Base-by-base conservation (phyloP, 2,888 invertebrate species). In the Bimastos eiseni region DNA sequence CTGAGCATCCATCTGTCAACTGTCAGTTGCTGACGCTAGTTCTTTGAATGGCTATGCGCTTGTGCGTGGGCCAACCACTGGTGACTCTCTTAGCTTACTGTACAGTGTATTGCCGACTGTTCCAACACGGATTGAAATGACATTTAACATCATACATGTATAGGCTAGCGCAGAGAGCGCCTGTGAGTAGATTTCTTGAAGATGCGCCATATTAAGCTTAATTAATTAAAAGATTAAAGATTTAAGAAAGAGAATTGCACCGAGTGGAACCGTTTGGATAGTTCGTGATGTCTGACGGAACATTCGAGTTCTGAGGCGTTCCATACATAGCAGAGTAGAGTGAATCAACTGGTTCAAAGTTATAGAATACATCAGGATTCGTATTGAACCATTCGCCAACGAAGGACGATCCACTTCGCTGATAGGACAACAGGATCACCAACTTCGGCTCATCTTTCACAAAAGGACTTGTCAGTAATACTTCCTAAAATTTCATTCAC, bases 361-460 rank as follows among this genome's bases (percentile, higher is more conserved):
- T 86, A 30, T 36, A 86, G 8, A 86, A 86, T 0, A 86, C 34
- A 36, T 86, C 86, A 21, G 86, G 37, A 86, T 34, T 86, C 2
- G 86, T 86, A 37, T 86, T 86, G 86, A 86, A 86, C 86, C 86
- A 86, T 37, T 86, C 86, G 86, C 86, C 37, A 36, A 86, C 86
- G 8, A 86, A 86, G 21, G 86, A 15, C 34, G 86, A 86, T 36
- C 86, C 86, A 37, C 86, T 86, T 34, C 86, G 33, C 11, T 86
- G 86, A 36, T 86, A 86, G 86, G 86, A 86, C 34, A 86, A 15
- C 21, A 86, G 86, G 37, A 86, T 17, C 8, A 86, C 86, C 86
- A 86, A 33, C 34, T 86, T 86, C 86, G 86, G 86, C 37, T 86
- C 11, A 36, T 37, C 86, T 34, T 21, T 36, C 0, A 86, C 36